Base-by-base conservation (phyloP, 2,888 invertebrate genomes). In the Drosophila paramelanica region DNA sequence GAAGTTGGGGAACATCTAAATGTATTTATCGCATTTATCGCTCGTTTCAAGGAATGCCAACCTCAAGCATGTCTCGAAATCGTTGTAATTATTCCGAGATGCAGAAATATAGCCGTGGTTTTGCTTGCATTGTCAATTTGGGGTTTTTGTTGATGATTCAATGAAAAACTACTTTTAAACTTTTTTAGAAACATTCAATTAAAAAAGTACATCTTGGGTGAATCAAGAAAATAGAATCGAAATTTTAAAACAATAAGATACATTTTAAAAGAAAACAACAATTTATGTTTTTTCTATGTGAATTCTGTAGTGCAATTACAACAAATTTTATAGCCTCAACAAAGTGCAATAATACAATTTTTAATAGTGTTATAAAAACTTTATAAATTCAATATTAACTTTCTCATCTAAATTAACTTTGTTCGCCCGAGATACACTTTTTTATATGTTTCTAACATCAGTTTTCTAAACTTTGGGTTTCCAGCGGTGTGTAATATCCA, bases 11-110 rank as follows among this genome's bases (percentile, higher is more conserved):
- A 51, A 41, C 27, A 36, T 68, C 11, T 45, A 20, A 43, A 69
- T 68, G 51, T 68, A 14, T 33, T 57, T 66, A 51, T 58, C 60
- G 61, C 61, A 20, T 33, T 57, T 66, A 51, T 58, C 60, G 67
- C 61, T 67, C 61, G 56, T 53, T 49, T 60, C 31, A 14, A n/a
- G 27, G 31, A 55, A 49, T 49, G 65, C 65, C 14, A 43, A 25
- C 31, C 36, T 17, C 38, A 45, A 67, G 71, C 71, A 72, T 72
- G 71, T 49, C 65, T 72, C 60, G 39, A 52, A 45, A 57, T 31
- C 52, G 11, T 33, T 56, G 49, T 50, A n/a, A 42, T 53, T 3
- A 43, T 6, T 7, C 27, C 5, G 20, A 27, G 13, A 25, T 36
- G 14, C 7, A n/a, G 33, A 33, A 6, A 17, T 13, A 11, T 13